Evolutionary conservation across 2,888 invertebrate species (phyloP), one percentile per base, ranked within the genome.

Genomic region (Plutella xylostella): DNA sequence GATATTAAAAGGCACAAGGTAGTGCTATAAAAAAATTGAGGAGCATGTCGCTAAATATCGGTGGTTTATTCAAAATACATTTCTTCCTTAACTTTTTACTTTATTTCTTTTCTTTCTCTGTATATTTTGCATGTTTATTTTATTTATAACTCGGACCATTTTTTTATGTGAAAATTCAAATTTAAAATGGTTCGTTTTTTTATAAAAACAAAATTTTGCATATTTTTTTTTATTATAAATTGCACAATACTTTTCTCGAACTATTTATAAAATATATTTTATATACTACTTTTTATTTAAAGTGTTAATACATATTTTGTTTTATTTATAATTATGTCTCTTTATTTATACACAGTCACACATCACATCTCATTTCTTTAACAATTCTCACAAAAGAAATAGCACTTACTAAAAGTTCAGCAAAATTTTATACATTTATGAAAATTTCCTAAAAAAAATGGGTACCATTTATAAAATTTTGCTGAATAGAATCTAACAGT

Each of bases 1-100:
- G 48, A 63, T 61, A 51, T 51, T 59, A 63, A 79, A 80, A 78
- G 73, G 82, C 80, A 83, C 82, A 77, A 52, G 70, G 75, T 76
- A 82, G 80, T 82, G 83, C 80, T 63, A n/a, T n/a, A 74, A 75
- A 74, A 52, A 65, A 72, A 61, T 72, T 38, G 57, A 66, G n/a
- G n/a, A n/a, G 83, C 82, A 83, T 83, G 83, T 68, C 60, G 79
- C 77, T 80, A 63, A 69, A 65, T 70, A 65, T 75, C 68, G 64
- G 63, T 77, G 74, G 69, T 72, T 61, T 63, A 53, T 58, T 53
- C 43, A 48, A 55, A 54, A 54, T 52, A 19, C 30, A 35, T 56
- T 59, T 59, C 58, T 58, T 61, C 17, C 39, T 45, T 39, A 22
- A 14, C 55, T 57, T 49, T 52, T 53, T 58, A 55, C 58, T 56